phyloP scores from a whole-genome alignment of 1,140 invertebrate genomes.

The Heliconius himera region DNA sequence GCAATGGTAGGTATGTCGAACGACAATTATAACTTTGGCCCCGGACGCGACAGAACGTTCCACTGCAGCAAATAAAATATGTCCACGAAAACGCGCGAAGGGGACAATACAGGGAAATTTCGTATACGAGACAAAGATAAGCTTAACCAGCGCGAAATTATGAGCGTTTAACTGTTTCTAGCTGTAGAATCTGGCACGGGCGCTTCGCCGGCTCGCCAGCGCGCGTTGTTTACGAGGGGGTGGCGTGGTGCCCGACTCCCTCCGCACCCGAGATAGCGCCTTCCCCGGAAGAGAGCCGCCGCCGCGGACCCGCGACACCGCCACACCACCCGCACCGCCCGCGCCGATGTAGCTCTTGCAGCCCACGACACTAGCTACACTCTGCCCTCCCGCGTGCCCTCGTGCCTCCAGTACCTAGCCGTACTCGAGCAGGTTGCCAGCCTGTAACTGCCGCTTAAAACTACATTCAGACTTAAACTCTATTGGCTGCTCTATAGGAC shows the following conservation, averaged over 20 bases:
- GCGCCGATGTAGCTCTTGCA: constrained; percentile 48
- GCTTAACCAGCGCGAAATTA: constrained; percentile 81
- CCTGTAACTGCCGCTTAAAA: constrained; percentile 51
- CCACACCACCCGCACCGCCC: constrained; percentile 17
- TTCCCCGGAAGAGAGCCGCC: constrained; percentile 73
- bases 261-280: constrained; percentile 75
- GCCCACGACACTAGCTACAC: constrained; percentile 46
- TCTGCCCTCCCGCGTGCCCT: constrained; percentile 36
- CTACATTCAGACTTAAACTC: constrained; percentile 62
- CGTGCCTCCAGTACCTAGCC: constrained; percentile 58
- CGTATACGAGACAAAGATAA: constrained; percentile 81
- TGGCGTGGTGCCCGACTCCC: constrained; percentile 53
- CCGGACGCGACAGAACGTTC: constrained; percentile 67
- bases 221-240: constrained; percentile 80
- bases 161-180: constrained; percentile 82
- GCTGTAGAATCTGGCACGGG: constrained; percentile 80
- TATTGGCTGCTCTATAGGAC: constrained; percentile 61
- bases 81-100: constrained; percentile 71
- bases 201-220: constrained; percentile 79
- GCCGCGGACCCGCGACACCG: constrained; percentile 26
- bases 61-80: constrained; percentile 79
- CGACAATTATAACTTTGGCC: constrained; percentile 79
- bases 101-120: constrained; percentile 73
- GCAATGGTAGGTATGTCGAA: constrained; percentile 76
- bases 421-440: constrained; percentile 68